Base-by-base conservation (phyloP, 1,140 invertebrate species). In the Leptestheria dahalacensis region DNA sequence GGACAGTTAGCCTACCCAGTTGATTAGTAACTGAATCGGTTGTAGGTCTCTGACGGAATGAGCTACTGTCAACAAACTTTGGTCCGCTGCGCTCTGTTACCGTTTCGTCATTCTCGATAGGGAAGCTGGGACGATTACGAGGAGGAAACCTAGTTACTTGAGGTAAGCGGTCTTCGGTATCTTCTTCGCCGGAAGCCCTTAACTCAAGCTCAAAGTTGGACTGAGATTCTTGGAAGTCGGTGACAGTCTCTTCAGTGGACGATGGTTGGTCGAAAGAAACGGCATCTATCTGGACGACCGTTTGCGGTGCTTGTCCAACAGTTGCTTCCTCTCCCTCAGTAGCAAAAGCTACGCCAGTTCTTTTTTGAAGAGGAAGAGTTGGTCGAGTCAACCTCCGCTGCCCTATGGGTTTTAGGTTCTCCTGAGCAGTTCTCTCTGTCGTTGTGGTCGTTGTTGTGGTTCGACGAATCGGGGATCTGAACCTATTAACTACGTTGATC, bases 391-490 rank as follows among this genome's bases (percentile, higher is more conserved):
- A 28, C 4, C 20, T 33, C 23, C 24, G 15, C 15, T 41, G 6
- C 6, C 33, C 33, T 41, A 6, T 6, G 6, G 6, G 33, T 41
- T 41, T 41, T 15, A 9, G 6, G 6, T 41, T 15, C 15, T 41
- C 15, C 15, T 41, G 25, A 41, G 18, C 48, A 29, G 48, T 50
- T 18, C 9, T 59, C n/a, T 47, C 33, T 23, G 23, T 18, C 18
- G 49, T 33, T 51, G 58, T 41, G 28, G 58, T 50, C 12, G 26
- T 60, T 52, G 58, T n/a, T n/a, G n/a, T n/a, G n/a, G n/a, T 52
- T 26, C 25, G 58, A 12, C 49, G 48, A 20, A 21, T 28, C 26
- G 12, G 18, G 6, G 20, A 21, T 12, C 15, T 48, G 29, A 49
- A 33, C 52, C 47, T 24, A 12, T 28, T 9, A n/a, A n/a, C n/a